Percentiles rank a stretch among this genome's conserved stretches.
Evolutionary conservation across 2,113 vertebrate genomes (phyloP).

Genomic region (Hystrix cristata): DNA sequence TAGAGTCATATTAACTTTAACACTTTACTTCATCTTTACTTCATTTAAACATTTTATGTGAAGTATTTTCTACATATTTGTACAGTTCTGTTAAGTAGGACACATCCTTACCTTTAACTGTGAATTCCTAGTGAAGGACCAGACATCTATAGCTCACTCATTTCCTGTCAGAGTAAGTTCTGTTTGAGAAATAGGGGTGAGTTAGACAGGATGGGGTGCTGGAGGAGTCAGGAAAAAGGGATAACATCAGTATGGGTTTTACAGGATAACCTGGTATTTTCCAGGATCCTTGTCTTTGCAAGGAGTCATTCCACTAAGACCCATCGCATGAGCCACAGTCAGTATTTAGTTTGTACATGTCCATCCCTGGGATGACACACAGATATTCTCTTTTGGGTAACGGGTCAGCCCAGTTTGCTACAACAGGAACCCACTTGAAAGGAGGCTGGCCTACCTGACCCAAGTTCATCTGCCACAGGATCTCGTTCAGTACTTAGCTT

Average conservation of each 20-base stretch:
- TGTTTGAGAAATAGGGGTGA: background rate
- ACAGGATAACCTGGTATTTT: background rate
- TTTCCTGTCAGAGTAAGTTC: background rate
- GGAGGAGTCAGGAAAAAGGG: background rate
- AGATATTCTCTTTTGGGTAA: background rate
- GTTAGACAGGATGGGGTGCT: too few species aligned
- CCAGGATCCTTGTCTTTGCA: background rate
- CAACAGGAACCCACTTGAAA: background rate
- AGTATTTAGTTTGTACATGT: fast-evolving
- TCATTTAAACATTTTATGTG: background rate
- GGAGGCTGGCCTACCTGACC: background rate
- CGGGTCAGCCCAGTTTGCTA: background rate
- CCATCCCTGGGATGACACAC: background rate
- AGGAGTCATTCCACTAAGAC: background rate
- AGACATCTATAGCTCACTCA: background rate
- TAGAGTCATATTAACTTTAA: background rate
- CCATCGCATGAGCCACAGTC: fast-evolving
- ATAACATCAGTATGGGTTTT: background rate
- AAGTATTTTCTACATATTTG: background rate
- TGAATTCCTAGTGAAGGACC: background rate
- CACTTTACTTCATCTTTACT: background rate
- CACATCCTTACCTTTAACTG: too few species aligned
- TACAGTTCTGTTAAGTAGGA: background rate
- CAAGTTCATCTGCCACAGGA: background rate
- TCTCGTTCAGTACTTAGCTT: background rate